Evolutionary conservation across 1,140 invertebrate genomes (phyloP), one percentile per base, ranked within the genome.

Genomic region (Procambarus clarkii): DNA sequence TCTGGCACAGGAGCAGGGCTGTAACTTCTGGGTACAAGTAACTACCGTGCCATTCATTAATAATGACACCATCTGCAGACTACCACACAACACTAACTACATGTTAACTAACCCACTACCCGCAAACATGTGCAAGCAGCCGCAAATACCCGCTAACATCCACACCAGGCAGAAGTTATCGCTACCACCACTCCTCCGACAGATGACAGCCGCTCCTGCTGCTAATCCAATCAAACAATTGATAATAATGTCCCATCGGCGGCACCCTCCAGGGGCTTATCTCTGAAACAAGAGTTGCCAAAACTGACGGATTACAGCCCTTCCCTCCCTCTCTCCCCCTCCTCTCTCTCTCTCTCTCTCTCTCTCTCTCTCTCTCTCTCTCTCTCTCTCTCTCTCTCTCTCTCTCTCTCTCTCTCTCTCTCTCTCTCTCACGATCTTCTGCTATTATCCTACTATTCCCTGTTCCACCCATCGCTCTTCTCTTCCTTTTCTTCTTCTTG

Each of bases 221-320:
- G 76, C 50, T 85, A 84, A 84, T 91, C 88, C 88, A 91, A 91
- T 84, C 88, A 83, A 84, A 83, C 88, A 84, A 91, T 91, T 91
- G 88, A 90, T 90, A 91, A 91, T 91, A 91, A 91, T 91, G 82
- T 60, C 18, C 82, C 82, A 84, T 77, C 81, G 34, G 9, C 71
- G 71, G 80, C 81, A 24, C 81, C 64, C 81, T 84, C 74, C 82
- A 13, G 76, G 46, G 69, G 80, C 88, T 91, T 91, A 91, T 91
- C 88, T 46, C 60, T 64, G 81, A 45, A 85, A 85, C 88, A 85
- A 71, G 88, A 79, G 88, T 71, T 79, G 21, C 74, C 88, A 91
- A 91, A 89, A 91, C 88, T 91, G 88, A 91, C 88, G 71, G 88
- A 91, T 91, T 91, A 91, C 34, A 60, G 74, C 13, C n/a, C 64